Conservation (phyloP, 2,888 invertebrate genomes). For the Lasioglossum lativentre region DNA sequence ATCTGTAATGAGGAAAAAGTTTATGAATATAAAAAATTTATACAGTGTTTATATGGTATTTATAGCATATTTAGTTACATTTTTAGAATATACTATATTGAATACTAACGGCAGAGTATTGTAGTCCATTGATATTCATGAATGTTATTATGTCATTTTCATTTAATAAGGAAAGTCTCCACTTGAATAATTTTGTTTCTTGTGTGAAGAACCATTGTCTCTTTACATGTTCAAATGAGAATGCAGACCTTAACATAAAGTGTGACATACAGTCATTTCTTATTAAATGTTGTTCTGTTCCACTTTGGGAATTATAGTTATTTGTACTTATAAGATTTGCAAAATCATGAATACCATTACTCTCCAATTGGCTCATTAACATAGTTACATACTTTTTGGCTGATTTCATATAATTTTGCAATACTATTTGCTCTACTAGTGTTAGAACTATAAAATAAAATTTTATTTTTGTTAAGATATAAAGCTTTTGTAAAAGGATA, state of each 20-base stretch:
- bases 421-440: constrained; percentile 39
- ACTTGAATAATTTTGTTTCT: constrained; percentile 95
- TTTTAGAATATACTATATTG: not conserved
- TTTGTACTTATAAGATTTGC: constrained; percentile 86
- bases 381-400: constrained; percentile 17
- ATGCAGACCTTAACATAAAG: constrained; percentile 95
- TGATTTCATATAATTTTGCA: constrained; percentile 20
- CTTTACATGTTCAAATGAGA: constrained; percentile 94
- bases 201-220: constrained; percentile 94
- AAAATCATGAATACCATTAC: constrained; percentile 39
- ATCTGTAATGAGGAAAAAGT: constrained; percentile 83
- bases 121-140: constrained; percentile 88
- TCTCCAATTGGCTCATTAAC: constrained; percentile 28
- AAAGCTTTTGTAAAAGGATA: not conserved
- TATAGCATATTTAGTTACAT: not conserved
- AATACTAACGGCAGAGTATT: constrained; percentile 85
- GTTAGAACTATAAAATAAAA: constrained; percentile 49
- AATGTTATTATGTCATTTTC: constrained; percentile 88
- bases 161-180: constrained; percentile 89
- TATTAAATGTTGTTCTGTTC: constrained; percentile 87
- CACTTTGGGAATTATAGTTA: constrained; percentile 85
- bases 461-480: constrained; percentile 5
- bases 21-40: constrained; percentile 20
- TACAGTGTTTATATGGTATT: constrained; percentile 19
- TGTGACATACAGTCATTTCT: constrained; percentile 96